Evolutionary conservation across 1,140 invertebrate species (phyloP), one percentile per base, ranked within the genome.

Genomic region (Trichoplusia ni): DNA sequence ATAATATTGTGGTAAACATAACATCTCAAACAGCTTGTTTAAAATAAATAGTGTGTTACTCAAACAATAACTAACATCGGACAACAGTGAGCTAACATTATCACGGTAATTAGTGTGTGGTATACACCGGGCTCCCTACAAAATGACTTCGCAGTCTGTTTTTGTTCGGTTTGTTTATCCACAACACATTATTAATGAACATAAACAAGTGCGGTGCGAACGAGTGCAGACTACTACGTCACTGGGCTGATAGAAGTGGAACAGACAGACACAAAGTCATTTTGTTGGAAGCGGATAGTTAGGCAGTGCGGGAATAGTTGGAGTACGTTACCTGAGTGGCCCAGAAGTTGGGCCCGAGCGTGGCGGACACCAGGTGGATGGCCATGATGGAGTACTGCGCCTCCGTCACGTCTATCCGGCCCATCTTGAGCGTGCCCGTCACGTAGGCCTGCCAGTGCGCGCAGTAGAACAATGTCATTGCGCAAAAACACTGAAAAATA

Each of bases 391-490:
- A 95, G 84, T 97, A 95, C 91, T 99, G 99, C 7, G 98, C 98
- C 92, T 99, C 99, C 0, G 99, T 99, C 1, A 99, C 99, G 93
- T 99, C 99, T 77, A 99, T 92, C 91, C 94, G 95, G 40, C 98
- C 97, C 93, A 99, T 99, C 67, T 95, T 94, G 56, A 99, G 92
- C 16, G 96, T 94, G 90, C 97, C 96, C 75, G 96, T 99, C 16
- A 99, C 98, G 91, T 99, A 99, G 0, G 98, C 98, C 86, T 99
- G 98, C 99, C 99, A 99, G 90, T 99, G 99, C 1, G 99, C 98
- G 89, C 96, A 97, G 91, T 99, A 99, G 91, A 99, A 99, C 42
- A 99, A 89, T 8, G 96, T 95, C 89, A 98, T 96, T 9, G 97
- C 97, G 89, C 96, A 95, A 82, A 99, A 97, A 90, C 96, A 97